These are phyloP conservation scores for Rhadina sibilatrix DNA, from an alignment of 2,113 vertebrate species.

Conservation along the genomic window DNA sequence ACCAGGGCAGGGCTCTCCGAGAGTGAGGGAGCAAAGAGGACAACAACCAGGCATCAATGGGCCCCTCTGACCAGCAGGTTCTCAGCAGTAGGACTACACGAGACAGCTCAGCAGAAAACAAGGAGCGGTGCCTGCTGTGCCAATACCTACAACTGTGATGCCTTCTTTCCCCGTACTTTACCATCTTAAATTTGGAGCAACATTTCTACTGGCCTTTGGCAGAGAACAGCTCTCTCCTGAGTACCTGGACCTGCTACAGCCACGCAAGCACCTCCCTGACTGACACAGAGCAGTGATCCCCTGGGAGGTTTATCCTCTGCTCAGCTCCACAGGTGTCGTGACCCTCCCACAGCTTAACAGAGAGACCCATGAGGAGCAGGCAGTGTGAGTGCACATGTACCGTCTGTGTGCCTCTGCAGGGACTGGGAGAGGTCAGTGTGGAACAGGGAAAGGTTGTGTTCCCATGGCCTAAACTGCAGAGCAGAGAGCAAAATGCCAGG, in stretches of 20 bases:
- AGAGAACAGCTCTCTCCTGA: neutral
- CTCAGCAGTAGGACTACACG: neutral
- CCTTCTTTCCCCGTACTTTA: neutral
- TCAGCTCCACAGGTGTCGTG: neutral
- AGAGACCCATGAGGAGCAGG: neutral
- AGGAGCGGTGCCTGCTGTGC: neutral
- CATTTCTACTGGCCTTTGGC: neutral
- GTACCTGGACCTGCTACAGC: neutral
- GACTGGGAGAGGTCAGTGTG: neutral
- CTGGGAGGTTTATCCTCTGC: neutral
- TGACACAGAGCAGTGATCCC: neutral
- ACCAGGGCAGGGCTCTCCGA: neutral
- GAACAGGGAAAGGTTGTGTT: neutral
- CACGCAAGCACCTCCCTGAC: neutral
- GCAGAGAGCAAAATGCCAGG: neutral
- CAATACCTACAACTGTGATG: neutral
- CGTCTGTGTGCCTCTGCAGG: neutral
- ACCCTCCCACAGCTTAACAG: neutral
- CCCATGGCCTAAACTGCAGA: neutral
- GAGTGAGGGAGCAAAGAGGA: neutral
- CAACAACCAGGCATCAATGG: neutral
- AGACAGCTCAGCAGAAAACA: neutral
- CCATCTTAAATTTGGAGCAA: neutral
- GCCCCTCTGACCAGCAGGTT: neutral
- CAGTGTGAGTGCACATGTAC: neutral